Percentiles rank a stretch among this genome's conserved stretches.
These are phyloP conservation scores for Danaus chrysippus DNA, from an alignment of 2,888 invertebrate species.

Conservation along the genomic window DNA sequence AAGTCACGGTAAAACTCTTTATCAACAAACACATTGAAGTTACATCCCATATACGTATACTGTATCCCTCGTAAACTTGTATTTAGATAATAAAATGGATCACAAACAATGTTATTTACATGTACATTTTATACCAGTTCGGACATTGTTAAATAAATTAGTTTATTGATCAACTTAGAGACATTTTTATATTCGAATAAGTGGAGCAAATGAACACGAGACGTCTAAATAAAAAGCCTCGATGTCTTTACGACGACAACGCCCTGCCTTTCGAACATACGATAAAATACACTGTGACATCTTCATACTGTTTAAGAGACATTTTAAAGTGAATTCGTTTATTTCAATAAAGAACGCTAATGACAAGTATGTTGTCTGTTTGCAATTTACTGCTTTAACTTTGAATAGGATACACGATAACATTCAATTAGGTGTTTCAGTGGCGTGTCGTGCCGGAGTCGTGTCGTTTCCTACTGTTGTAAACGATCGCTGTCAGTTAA, in stretches of 20 bases:
- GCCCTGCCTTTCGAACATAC: background rate
- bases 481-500: slow-evolving; percentile 29
- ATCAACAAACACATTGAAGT: too few relatives aligned
- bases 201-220: slow-evolving; percentile 17
- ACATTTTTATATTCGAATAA: slow-evolving; percentile 27
- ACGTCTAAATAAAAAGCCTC: slow-evolving; percentile 19
- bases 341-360: background rate
- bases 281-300: background rate
- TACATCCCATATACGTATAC: background rate
- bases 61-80: background rate
- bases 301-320: background rate
- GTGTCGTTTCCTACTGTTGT: background rate
- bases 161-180: slow-evolving; percentile 1
- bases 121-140: background rate
- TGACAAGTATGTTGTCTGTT: background rate
- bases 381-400: background rate
- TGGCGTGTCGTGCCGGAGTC: slow-evolving; percentile 2
- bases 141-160: background rate
- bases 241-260: background rate
- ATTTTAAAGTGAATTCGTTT: too few relatives aligned
- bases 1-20: too few relatives aligned
- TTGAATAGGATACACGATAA: background rate
- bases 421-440: background rate
- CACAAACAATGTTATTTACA: background rate
- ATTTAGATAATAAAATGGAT: background rate